Evolutionary conservation across 2,888 invertebrate genomes (phyloP), one percentile per base, ranked within the genome.

Genomic region (Papilio elwesi): DNA sequence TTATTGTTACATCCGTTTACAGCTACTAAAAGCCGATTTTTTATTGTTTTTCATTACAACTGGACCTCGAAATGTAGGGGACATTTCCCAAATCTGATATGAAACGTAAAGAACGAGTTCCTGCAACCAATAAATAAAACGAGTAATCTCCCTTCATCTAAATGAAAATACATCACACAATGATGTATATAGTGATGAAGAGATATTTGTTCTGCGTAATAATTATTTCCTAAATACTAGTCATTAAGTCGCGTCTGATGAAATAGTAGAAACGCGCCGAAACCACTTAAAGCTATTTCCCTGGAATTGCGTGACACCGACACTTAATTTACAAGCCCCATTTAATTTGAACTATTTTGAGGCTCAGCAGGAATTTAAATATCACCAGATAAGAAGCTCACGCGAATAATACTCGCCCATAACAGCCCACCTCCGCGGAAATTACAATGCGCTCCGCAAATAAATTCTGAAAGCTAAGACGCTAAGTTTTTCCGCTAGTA

Each of bases 271-370:
- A 87, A 86, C 83, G 83, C 82, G 83, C 83, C 81, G 13, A 85
- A 90, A 92, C 90, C 90, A 90, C 90, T 92, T 90, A 89, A 85
- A 88, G 90, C 87, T 90, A 90, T 92, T 91, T 90, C 89, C 88
- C 85, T 80, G 78, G 87, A 89, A 90, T 93, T 89, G 92, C 93
- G 92, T 93, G 93, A 92, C 90, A 86, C 90, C 92, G 90, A 92
- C 93, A 92, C 92, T 93, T 92, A 93, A 92, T 92, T 92, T 90
- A 92, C 83, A 83, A 82, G 84, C 81, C 79, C 83, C 83, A 80
- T 84, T 85, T 83, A 84, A 84, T 84, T 85, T 84, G 77, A 85
- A 83, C 84, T 85, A 84, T 84, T 85, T 83, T 83, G 83, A 83
- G 85, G 83, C 80, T 83, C 80, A 79, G 78, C 76, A 78, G 81